phyloP scores from a whole-genome alignment of 2,113 vertebrate species.

The Neolamprologus devosi region DNA sequence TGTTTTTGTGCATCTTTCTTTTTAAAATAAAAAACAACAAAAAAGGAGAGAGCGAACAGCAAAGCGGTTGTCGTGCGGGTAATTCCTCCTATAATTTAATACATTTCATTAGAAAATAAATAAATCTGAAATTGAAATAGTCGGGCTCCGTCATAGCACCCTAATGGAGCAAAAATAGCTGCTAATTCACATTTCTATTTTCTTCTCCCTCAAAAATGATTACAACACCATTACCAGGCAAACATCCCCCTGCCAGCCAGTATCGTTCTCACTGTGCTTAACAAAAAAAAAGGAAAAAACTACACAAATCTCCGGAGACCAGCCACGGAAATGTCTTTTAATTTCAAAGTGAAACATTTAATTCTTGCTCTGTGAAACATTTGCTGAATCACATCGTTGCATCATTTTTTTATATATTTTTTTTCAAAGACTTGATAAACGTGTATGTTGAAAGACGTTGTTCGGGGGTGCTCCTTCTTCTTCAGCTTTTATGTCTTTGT shows the following conservation, averaged over 20 bases:
- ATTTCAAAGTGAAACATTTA: conserved; percentile 56
- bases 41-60: neutral
- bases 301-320: conserved; percentile 40
- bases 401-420: neutral
- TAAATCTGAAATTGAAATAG: conserved; percentile 8
- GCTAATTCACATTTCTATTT: conserved; percentile 46
- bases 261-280: conserved; percentile 38
- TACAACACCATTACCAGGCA: conserved; percentile 43
- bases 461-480: conserved; percentile 14
- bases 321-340: conserved; percentile 40
- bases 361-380: conserved; percentile 52
- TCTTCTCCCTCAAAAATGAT: conserved; percentile 15
- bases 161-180: conserved; percentile 45
- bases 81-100: neutral
- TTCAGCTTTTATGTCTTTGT: conserved; percentile 52
- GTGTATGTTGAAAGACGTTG: conserved; percentile 31
- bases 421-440: conserved; percentile 25
- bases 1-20: neutral
- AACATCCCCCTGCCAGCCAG: conserved; percentile 45
- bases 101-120: neutral
- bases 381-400: conserved; percentile 47
- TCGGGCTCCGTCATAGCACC: neutral
- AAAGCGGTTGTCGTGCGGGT: neutral
- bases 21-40: neutral
- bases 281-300: conserved; percentile 28